These are phyloP conservation scores for Conus betulinus DNA, from an alignment of 1,140 invertebrate genomes.

Conservation along the genomic window DNA sequence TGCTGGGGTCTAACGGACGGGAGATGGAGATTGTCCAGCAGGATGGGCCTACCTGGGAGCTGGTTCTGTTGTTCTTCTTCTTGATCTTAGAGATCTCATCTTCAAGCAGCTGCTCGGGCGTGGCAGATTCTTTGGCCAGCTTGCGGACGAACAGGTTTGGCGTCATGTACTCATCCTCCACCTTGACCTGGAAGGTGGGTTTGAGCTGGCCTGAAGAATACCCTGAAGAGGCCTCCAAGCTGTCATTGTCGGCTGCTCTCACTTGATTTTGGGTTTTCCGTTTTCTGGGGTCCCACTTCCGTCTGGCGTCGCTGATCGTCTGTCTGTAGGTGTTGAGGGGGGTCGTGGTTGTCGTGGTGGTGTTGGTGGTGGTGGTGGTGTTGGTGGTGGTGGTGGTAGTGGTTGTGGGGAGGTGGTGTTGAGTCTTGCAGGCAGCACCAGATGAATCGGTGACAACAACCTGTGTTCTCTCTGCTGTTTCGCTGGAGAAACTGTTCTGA, in stretches of 20 bases:
- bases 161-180: constrained; percentile 23
- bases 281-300: neutral
- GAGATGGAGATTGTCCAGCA: neutral
- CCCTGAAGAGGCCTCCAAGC: neutral
- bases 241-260: neutral
- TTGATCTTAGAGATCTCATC: neutral
- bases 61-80: neutral
- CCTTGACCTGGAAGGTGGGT: neutral
- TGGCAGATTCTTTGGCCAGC: constrained; percentile 14
- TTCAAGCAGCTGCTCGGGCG: constrained; percentile 13
- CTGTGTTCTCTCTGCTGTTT: neutral
- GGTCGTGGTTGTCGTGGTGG: neutral
- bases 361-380: neutral
- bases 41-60: neutral
- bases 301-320: neutral
- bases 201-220: neutral
- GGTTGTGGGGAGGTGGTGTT: neutral
- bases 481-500: neutral
- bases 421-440: neutral
- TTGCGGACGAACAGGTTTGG: constrained; percentile 20
- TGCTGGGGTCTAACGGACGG: neutral
- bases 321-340: neutral
- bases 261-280: neutral
- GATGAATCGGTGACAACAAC: neutral
- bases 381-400: neutral